A percentile compares a stretch with the other conserved stretches of the same genome.
phyloP scores from a whole-genome alignment of 2,797 vertebrate genomes.

The Sebastes iracundus region DNA sequence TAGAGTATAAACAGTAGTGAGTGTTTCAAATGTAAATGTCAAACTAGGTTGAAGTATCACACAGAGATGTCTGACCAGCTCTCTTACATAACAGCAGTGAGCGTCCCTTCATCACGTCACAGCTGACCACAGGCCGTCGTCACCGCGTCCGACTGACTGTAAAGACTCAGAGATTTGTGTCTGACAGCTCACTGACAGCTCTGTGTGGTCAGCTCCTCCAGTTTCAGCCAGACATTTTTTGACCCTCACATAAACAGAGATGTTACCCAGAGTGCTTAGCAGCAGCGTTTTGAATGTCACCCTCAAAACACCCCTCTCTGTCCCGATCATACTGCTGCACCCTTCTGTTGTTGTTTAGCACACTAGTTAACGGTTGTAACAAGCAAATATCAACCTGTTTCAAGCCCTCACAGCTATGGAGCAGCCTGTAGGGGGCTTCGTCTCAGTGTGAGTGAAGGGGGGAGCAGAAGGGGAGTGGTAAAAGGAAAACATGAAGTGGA shows the following conservation, averaged over 20 bases:
- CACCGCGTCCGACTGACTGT: not conserved
- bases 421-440: not conserved
- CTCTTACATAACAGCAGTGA: slow-evolving; percentile 6
- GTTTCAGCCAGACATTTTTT: slow-evolving; percentile 37
- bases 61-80: not conserved
- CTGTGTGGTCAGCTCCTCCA: slow-evolving; percentile 15
- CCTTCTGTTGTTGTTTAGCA: not conserved
- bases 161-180: not conserved
- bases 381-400: not conserved
- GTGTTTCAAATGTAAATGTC: not conserved
- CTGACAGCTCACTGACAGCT: not conserved
- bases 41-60: not conserved
- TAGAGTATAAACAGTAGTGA: not conserved
- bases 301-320: not conserved
- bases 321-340: not conserved
- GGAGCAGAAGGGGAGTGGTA: not conserved
- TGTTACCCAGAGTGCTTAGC: not conserved
- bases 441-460: not conserved
- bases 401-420: rapidly evolving
- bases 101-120: not conserved
- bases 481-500: not conserved
- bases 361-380: not conserved
- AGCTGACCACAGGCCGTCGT: not conserved
- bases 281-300: not conserved
- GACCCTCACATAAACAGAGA: not conserved